Evolutionary conservation across 1,140 invertebrate genomes (phyloP).

Genomic region (Meteorus sp.): DNA sequence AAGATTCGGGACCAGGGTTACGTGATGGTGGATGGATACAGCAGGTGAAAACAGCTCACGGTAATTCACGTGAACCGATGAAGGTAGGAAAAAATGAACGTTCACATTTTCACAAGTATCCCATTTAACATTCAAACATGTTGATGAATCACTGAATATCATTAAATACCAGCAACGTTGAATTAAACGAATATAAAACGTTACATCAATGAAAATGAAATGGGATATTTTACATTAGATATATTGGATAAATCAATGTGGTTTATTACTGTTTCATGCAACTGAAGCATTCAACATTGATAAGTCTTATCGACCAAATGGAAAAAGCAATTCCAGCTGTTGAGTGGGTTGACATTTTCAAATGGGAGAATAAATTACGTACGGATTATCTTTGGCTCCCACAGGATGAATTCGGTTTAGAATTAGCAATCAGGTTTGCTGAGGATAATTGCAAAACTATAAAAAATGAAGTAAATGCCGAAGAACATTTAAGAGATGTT

Average conservation of each 20-base stretch:
- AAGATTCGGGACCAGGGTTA: constrained; percentile 43
- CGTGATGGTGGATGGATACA: constrained; percentile 49
- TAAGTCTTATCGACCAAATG: constrained; percentile 50
- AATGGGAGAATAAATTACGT: constrained; percentile 40
- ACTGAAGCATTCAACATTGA: constrained; percentile 41
- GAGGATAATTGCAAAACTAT: constrained; percentile 37
- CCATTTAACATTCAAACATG: constrained; percentile 1
- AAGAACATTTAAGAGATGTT: constrained; percentile 45
- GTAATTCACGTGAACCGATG: constrained; percentile 36
- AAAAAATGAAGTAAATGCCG: constrained; percentile 31
- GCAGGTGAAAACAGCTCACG: constrained; percentile 45
- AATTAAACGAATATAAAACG: too few species aligned
- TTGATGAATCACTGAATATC: too few species aligned
- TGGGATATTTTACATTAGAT: background rate
- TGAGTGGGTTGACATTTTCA: constrained; percentile 49
- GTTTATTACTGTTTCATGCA: constrained; percentile 9
- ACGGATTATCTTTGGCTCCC: constrained; percentile 44
- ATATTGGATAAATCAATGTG: constrained; percentile 6
- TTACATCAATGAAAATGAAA: too few species aligned
- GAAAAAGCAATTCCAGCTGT: constrained; percentile 51
- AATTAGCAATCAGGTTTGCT: constrained; percentile 46
- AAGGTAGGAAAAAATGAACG: constrained; percentile 36
- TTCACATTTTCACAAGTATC: background rate
- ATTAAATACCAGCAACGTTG: too few species aligned
- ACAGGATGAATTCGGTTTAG: constrained; percentile 47